A percentile compares a stretch with the other conserved stretches of the same genome.
phyloP scores from a whole-genome alignment of 2,113 vertebrate genomes.

The Pomatostomus ruficeps region DNA sequence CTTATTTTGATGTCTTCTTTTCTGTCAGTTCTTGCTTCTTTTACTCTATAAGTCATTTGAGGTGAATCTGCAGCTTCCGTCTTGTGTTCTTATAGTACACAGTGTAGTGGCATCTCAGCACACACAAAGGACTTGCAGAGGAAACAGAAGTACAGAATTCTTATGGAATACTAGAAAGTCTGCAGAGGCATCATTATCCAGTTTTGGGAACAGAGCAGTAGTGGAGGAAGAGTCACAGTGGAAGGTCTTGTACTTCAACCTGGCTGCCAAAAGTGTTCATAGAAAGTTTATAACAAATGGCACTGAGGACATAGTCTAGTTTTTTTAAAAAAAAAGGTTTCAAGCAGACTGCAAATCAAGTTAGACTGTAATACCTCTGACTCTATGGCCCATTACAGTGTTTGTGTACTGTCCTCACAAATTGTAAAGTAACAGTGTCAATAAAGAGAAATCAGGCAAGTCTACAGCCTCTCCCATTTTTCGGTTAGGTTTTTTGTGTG shows the following conservation, averaged over 20 bases:
- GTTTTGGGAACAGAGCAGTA: not conserved
- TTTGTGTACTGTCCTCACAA: not conserved
- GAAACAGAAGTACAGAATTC: not conserved
- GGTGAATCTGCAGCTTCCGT: not conserved
- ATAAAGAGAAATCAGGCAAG: not conserved
- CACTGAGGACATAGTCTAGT: not conserved
- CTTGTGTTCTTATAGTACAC: not conserved
- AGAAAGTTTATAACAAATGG: not conserved
- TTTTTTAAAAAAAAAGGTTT: not conserved
- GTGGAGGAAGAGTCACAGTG: not conserved
- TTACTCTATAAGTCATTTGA: not conserved
- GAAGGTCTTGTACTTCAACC: not conserved
- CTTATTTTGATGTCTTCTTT: not conserved
- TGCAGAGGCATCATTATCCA: not conserved
- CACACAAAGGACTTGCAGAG: not conserved
- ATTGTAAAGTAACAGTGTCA: not conserved
- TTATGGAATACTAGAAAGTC: not conserved
- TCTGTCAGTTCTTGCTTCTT: not conserved
- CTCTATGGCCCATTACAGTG: not conserved
- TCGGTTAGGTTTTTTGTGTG: not conserved
- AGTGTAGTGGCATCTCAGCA: not conserved
- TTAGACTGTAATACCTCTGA: not conserved
- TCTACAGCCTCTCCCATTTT: not conserved
- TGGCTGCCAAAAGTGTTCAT: not conserved
- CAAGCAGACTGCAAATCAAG: not conserved